Percentiles rank a stretch among this genome's conserved stretches.
phyloP scores from a whole-genome alignment of 2,888 invertebrate species.

The Nemotelus pantherinus region DNA sequence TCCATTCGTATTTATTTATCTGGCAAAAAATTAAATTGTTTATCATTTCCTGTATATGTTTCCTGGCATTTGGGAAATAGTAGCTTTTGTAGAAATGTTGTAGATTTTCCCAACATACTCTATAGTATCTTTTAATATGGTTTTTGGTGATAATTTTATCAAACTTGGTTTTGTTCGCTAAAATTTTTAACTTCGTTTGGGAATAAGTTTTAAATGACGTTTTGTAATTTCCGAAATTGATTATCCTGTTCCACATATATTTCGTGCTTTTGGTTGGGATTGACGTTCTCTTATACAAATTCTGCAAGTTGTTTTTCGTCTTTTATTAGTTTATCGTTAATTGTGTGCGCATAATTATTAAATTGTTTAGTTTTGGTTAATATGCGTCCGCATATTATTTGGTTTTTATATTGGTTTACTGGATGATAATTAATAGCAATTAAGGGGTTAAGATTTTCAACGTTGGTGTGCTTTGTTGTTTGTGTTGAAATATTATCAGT shows the following conservation, averaged over 20 bases:
- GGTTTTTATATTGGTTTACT: too few relatives aligned
- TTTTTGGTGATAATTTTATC: too few relatives aligned
- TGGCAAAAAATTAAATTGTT: background rate
- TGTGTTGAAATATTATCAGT: too few relatives aligned
- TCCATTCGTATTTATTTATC: background rate
- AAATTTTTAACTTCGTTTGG: background rate
- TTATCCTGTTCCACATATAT: background rate
- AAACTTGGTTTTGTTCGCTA: background rate
- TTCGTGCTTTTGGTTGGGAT: too few relatives aligned
- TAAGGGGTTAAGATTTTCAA: background rate
- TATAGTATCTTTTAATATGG: background rate
- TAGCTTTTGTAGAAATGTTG: background rate
- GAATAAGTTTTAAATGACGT: background rate
- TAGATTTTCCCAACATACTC: background rate
- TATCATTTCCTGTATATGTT: background rate
- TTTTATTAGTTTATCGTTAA: too few relatives aligned
- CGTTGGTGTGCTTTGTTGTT: background rate
- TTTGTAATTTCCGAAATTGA: constrained; percentile 1
- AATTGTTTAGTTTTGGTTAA: constrained; percentile 6
- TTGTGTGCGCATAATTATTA: background rate
- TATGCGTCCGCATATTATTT: background rate
- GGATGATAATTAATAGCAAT: background rate
- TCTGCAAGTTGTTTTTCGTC: too few relatives aligned
- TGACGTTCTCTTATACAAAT: too few relatives aligned
- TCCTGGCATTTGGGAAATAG: background rate